phyloP scores from a whole-genome alignment of 2,797 vertebrate species.

The Enteromius paludinosus region DNA sequence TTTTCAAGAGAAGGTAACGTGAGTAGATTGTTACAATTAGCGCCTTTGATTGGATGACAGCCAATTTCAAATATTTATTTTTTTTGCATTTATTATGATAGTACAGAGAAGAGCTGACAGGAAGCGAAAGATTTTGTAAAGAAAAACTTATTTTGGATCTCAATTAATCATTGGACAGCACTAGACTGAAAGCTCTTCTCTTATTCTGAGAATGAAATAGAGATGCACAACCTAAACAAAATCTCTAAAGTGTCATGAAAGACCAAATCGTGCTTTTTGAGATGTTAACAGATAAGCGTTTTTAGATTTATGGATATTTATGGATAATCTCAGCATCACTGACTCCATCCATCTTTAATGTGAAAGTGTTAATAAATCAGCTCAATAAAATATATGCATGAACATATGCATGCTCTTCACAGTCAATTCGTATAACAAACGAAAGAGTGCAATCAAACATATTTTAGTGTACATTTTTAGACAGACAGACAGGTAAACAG shows the following conservation, averaged over 20 bases:
- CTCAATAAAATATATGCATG: background rate
- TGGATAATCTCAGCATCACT: background rate
- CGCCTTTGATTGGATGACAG: background rate
- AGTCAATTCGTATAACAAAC: background rate
- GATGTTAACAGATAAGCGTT: background rate
- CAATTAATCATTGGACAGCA: background rate
- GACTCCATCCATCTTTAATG: conserved; percentile 2
- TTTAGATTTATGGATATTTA: conserved; percentile 2
- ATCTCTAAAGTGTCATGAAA: background rate
- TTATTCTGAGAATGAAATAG: background rate
- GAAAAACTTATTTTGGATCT: background rate
- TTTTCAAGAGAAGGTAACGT: background rate
- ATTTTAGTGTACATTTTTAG: background rate
- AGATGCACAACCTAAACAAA: background rate
- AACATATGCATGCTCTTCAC: too few relatives aligned
- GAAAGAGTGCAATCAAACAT: background rate
- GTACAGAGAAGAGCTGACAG: background rate
- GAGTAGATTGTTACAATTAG: conserved; percentile 2
- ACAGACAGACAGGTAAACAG: background rate
- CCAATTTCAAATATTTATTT: background rate
- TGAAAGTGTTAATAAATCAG: background rate
- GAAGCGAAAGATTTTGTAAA: background rate
- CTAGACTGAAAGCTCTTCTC: background rate
- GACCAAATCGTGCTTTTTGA: background rate
- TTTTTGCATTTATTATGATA: background rate